A percentile compares a stretch with the other conserved stretches of the same genome.
phyloP scores from a whole-genome alignment of 2,888 invertebrate species.

The Chrysotoxum bicinctum region DNA sequence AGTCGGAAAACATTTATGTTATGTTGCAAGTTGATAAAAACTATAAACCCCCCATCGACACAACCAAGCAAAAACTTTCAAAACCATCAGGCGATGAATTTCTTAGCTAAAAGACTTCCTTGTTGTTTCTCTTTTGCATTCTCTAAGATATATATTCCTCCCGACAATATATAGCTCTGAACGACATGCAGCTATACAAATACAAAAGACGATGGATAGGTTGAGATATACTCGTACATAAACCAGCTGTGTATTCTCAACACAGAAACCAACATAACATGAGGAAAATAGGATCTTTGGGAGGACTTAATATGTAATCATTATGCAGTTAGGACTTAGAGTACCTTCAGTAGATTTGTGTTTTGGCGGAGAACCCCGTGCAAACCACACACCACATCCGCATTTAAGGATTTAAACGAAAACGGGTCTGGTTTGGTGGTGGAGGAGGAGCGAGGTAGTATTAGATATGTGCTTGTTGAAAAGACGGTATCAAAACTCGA shows the following conservation, averaged over 20 bases:
- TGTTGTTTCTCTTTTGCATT: not conserved
- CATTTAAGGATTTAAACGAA: not conserved
- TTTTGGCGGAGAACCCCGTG: not conserved
- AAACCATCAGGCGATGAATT: not conserved
- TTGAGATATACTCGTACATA: no score
- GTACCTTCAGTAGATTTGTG: not conserved
- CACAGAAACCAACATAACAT: not conserved
- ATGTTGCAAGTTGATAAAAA: not conserved
- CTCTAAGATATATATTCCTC: not conserved
- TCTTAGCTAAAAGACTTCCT: not conserved
- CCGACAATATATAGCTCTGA: not conserved
- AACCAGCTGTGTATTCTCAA: not conserved
- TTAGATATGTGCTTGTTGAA: not conserved
- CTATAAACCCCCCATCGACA: not conserved
- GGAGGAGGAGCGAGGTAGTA: not conserved
- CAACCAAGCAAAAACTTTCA: not conserved
- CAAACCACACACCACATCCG: not conserved
- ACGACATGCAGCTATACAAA: not conserved
- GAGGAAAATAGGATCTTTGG: not conserved
- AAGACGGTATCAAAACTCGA: not conserved
- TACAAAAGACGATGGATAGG: not conserved
- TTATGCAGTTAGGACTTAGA: not conserved
- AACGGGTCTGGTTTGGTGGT: not conserved
- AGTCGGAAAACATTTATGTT: not conserved
- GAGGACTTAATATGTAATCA: not conserved